Evolutionary conservation across 2,888 invertebrate genomes (phyloP).

Genomic region (Brenthis ino): DNA sequence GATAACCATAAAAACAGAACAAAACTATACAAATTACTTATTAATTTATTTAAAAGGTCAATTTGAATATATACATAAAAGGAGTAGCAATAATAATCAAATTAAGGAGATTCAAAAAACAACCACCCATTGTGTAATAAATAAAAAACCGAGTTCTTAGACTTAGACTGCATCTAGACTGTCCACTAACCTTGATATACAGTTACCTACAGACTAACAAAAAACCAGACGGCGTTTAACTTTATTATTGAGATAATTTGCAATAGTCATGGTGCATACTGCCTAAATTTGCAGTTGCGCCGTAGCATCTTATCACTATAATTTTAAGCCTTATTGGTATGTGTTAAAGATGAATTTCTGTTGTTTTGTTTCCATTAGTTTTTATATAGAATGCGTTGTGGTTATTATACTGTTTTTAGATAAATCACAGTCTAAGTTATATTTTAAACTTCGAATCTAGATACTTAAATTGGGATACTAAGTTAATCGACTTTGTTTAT

Average conservation of each 20-base stretch:
- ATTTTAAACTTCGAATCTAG: neutral
- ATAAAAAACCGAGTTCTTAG: slow-evolving; percentile 25
- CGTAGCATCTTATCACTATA: neutral
- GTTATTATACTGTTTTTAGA: slow-evolving; percentile 17
- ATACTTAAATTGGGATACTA: too few species aligned
- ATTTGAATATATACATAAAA: neutral
- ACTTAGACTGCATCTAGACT: slow-evolving; percentile 33
- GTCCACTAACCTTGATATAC: slow-evolving; percentile 39
- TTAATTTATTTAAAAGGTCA: too few species aligned
- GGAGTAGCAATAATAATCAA: neutral
- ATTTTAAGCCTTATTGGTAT: neutral
- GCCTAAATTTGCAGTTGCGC: slow-evolving; percentile 29
- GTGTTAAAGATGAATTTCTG: neutral
- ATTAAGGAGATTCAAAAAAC: neutral
- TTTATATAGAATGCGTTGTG: neutral
- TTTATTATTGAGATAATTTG: slow-evolving; percentile 44
- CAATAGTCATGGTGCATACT: slow-evolving; percentile 45
- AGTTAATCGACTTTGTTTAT: too few species aligned
- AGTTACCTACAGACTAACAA: slow-evolving; percentile 52
- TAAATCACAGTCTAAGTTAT: neutral
- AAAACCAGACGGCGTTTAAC: slow-evolving; percentile 54
- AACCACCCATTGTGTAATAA: neutral
- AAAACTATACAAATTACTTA: too few species aligned
- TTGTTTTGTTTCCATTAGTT: neutral
- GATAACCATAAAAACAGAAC: too few species aligned